Conservation (phyloP, 2,113 vertebrate genomes). For the Falcunculus frontatus region DNA sequence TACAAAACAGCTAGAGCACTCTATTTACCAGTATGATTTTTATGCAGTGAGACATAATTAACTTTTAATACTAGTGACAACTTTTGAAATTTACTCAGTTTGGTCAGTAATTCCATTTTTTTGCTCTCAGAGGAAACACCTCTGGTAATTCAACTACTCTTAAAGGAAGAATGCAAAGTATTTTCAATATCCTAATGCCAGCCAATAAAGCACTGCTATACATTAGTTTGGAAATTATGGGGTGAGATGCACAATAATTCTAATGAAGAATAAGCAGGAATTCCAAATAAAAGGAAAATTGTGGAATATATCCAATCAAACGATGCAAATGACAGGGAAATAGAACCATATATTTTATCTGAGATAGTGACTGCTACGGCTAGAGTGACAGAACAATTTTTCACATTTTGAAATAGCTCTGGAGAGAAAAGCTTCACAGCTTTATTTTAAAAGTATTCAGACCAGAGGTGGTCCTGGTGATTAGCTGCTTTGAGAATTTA, state of each 20-base stretch:
- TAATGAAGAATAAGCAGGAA: not conserved
- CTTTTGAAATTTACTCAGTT: not conserved
- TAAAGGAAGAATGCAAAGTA: not conserved
- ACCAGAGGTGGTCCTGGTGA: not conserved
- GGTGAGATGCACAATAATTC: not conserved
- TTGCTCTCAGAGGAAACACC: not conserved
- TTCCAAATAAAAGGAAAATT: slow-evolving; percentile 15
- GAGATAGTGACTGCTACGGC: not conserved
- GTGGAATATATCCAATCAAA: not conserved
- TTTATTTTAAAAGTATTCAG: not conserved
- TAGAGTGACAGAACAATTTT: not conserved
- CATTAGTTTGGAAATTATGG: slow-evolving; percentile 1
- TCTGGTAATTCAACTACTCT: not conserved
- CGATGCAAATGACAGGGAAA: not conserved
- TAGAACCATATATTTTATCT: not conserved
- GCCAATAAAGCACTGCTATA: not conserved
- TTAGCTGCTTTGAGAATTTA: not conserved
- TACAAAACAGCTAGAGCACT: not conserved
- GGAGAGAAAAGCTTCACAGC: not conserved
- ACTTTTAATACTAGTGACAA: not conserved
- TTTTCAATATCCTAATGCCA: not conserved
- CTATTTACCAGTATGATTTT: not conserved
- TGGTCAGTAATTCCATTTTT: not conserved
- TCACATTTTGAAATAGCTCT: not conserved
- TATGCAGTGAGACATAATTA: not conserved